These are phyloP conservation scores for Bradypus variegatus DNA, from an alignment of 2,797 vertebrate genomes.

Conservation along the genomic window DNA sequence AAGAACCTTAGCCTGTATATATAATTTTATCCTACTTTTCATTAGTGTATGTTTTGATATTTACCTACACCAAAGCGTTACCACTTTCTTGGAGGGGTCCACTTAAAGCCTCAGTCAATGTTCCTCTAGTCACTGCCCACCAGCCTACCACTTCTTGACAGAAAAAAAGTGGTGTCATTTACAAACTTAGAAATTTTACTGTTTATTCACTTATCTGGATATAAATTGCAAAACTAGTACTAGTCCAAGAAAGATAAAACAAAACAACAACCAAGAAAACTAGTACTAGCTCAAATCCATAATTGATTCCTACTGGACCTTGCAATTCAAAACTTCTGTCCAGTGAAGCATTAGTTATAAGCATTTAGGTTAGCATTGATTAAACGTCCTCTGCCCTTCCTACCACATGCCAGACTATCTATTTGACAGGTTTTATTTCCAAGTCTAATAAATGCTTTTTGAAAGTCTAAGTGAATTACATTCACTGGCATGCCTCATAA, in stretches of 20 bases:
- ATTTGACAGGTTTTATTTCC: constrained; percentile 37
- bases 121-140: not conserved
- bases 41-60: not conserved
- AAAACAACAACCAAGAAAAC: not conserved
- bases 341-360: constrained; percentile 13
- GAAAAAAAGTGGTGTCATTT: constrained; percentile 13
- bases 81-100: not conserved
- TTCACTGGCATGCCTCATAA: not conserved
- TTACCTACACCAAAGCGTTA: constrained; percentile 20
- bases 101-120: not conserved
- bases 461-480: constrained; percentile 28
- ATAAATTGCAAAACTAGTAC: not conserved
- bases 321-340: not conserved
- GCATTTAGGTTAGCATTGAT: constrained; percentile 21
- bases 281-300: not conserved
- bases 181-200: constrained; percentile 25
- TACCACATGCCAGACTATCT: constrained; percentile 1
- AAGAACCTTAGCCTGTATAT: not conserved
- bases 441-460: constrained; percentile 20
- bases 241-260: not conserved
- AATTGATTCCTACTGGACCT: not conserved
- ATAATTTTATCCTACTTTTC: constrained; percentile 17
- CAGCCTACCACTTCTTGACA: not conserved
- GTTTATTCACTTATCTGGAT: constrained; percentile 22
- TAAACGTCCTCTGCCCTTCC: not conserved